These are phyloP conservation scores for Meta bourneti DNA, from an alignment of 2,888 invertebrate genomes.

Conservation along the genomic window DNA sequence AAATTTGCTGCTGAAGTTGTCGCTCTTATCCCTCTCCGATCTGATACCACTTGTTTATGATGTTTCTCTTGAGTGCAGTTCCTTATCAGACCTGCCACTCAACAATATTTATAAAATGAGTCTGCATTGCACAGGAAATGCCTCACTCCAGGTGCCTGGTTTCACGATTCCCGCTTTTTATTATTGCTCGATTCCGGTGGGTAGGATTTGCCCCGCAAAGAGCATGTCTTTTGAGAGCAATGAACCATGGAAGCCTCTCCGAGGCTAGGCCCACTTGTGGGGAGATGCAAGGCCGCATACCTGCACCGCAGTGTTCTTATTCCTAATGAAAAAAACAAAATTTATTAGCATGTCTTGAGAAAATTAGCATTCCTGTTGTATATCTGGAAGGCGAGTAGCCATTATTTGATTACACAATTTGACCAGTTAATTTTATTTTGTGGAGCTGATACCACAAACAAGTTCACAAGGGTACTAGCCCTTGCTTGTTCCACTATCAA, in stretches of 20 bases:
- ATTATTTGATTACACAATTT: too few relatives aligned
- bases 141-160: constrained; percentile 18
- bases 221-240: constrained; percentile 10
- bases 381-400: too few relatives aligned
- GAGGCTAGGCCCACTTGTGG: background rate
- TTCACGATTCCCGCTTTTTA: background rate
- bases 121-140: constrained; percentile 19
- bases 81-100: constrained; percentile 18
- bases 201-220: background rate
- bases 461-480: too few relatives aligned
- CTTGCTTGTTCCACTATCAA: too few relatives aligned
- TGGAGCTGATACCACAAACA: too few relatives aligned
- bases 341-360: background rate
- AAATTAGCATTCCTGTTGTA: background rate
- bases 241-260: constrained; percentile 11
- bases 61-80: background rate
- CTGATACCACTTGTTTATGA: background rate
- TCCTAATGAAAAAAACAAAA: background rate
- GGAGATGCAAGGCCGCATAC: background rate
- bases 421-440: too few relatives aligned
- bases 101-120: constrained; percentile 19
- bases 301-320: background rate
- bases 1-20: background rate
- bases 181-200: too few relatives aligned
- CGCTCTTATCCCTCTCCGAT: background rate